Conservation (phyloP, 2,797 vertebrate species). For the Ctenopoma multispine region DNA sequence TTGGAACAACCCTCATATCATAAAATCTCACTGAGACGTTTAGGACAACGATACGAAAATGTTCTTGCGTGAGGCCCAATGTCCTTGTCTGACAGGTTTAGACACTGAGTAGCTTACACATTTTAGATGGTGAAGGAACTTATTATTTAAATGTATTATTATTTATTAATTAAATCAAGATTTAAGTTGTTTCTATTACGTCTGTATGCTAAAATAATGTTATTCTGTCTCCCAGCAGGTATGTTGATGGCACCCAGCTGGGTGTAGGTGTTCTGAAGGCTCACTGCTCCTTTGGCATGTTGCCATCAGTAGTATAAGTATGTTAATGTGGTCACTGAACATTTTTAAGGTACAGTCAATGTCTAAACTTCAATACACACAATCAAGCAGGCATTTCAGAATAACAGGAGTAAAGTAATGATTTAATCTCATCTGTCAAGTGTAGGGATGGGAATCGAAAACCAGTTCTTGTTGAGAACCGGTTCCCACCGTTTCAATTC, state of each 20-base stretch:
- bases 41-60: too few relatives aligned
- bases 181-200: not conserved
- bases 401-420: not conserved
- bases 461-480: too few relatives aligned
- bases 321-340: constrained; percentile 22
- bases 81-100: not conserved
- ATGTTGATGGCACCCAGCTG: constrained; percentile 57
- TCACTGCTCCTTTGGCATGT: constrained; percentile 6
- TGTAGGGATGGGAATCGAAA: too few relatives aligned
- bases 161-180: not conserved
- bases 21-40: too few relatives aligned
- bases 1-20: too few relatives aligned
- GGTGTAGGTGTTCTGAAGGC: constrained; percentile 25
- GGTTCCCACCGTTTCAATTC: too few relatives aligned
- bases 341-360: constrained; percentile 43
- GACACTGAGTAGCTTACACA: not conserved
- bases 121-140: not conserved
- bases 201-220: constrained; percentile 35
- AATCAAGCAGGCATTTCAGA: not conserved
- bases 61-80: not conserved
- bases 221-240: constrained; percentile 81
- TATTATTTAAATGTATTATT: too few relatives aligned
- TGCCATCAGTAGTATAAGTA: constrained; percentile 31
- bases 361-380: not conserved
- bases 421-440: not conserved